phyloP scores from a whole-genome alignment of 2,888 invertebrate species.

The Ctena decussata region DNA sequence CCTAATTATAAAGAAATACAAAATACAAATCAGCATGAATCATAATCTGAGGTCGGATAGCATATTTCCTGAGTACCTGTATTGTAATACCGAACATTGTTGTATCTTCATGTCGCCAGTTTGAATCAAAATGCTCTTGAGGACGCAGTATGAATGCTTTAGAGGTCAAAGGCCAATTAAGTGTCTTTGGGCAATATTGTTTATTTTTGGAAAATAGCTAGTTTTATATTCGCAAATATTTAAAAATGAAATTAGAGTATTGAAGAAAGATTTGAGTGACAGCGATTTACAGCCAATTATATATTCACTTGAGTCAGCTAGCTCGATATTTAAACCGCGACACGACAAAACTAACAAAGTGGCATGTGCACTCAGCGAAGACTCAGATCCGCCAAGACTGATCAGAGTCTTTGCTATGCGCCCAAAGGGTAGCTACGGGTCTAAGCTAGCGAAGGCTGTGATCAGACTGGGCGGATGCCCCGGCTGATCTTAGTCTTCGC shows the following conservation, averaged over 20 bases:
- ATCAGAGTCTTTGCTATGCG: no score
- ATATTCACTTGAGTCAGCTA: no score
- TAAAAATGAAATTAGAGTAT: not conserved
- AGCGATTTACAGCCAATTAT: no score
- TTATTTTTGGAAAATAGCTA: not conserved
- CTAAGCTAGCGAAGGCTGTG: no score
- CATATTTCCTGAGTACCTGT: not conserved
- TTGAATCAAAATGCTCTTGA: not conserved
- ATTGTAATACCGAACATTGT: not conserved
- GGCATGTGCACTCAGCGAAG: no score
- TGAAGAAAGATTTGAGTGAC: not conserved
- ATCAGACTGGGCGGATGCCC: no score
- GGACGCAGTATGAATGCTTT: not conserved
- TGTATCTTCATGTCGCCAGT: not conserved
- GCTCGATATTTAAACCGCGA: no score
- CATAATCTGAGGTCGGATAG: not conserved
- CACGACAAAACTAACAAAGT: no score
- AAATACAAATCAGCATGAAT: constrained; percentile 1
- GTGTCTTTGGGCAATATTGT: not conserved
- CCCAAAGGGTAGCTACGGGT: no score
- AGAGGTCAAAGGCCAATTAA: not conserved
- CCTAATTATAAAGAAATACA: not conserved
- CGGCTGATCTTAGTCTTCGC: no score
- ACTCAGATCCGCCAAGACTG: no score
- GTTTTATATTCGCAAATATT: constrained; percentile 5